Evolutionary conservation across 2,888 invertebrate genomes (phyloP).

Genomic region (Heliconius cydno): DNA sequence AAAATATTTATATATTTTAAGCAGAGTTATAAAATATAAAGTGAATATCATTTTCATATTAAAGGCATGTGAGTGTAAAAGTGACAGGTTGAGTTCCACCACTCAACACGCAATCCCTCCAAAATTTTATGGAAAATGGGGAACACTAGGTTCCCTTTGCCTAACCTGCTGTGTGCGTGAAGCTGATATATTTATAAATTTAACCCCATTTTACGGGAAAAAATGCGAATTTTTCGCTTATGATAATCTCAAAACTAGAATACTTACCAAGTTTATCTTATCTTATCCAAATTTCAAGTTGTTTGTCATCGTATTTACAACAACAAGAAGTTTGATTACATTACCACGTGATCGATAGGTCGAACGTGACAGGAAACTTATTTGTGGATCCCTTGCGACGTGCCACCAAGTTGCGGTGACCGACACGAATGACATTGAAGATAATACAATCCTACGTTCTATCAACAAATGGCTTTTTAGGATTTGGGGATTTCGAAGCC

Average conservation of each 20-base stretch:
- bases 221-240: not conserved
- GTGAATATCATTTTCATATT: too few relatives aligned
- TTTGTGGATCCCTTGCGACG: conserved; percentile 16
- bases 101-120: too few relatives aligned
- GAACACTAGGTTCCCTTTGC: too few relatives aligned
- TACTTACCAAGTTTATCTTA: not conserved
- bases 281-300: conserved; percentile 11
- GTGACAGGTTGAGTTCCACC: too few relatives aligned
- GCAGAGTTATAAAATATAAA: not conserved
- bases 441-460: conserved; percentile 16
- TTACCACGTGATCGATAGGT: conserved; percentile 41
- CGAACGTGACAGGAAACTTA: conserved; percentile 39
- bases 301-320: conserved; percentile 33
- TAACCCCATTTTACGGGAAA: too few relatives aligned
- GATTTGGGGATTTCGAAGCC: conserved; percentile 4
- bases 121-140: too few relatives aligned
- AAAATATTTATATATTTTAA: not conserved
- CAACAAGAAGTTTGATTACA: conserved; percentile 38
- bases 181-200: too few relatives aligned
- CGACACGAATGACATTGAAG: conserved; percentile 25
- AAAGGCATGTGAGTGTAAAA: too few relatives aligned
- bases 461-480: conserved; percentile 20
- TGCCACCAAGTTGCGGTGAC: conserved; percentile 25
- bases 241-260: not conserved
- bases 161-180: too few relatives aligned